These are phyloP conservation scores for Protosalanx chinensis DNA, from an alignment of 2,797 vertebrate species.

Conservation along the genomic window DNA sequence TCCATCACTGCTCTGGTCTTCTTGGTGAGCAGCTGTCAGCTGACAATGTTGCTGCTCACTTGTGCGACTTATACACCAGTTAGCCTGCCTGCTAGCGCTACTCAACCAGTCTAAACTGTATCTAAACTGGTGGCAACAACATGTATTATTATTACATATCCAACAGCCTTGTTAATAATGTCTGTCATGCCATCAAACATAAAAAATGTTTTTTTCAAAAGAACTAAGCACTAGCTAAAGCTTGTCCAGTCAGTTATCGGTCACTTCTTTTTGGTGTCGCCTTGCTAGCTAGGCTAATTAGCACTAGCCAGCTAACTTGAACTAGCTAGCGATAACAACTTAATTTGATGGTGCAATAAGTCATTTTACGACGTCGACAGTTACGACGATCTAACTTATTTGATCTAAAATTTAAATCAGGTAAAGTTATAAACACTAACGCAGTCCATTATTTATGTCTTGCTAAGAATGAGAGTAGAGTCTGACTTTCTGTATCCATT, in stretches of 20 bases:
- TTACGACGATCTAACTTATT: too few relatives aligned
- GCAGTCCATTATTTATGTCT: not conserved
- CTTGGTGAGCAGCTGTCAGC: constrained; percentile 67
- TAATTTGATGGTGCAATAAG: not conserved
- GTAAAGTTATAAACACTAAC: not conserved
- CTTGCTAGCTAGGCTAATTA: not conserved
- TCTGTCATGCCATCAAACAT: not conserved
- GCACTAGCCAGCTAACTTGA: not conserved
- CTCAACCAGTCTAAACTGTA: constrained; percentile 25
- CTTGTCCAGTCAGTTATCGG: not conserved
- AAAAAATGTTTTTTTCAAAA: not conserved
- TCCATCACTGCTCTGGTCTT: constrained; percentile 77
- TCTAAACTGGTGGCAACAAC: not conserved
- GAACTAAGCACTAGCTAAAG: not conserved
- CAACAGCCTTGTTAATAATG: too few relatives aligned
- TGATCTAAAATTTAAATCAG: not conserved
- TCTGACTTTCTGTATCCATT: not conserved
- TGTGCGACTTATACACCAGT: not conserved
- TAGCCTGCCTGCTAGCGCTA: constrained; percentile 44
- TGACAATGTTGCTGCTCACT: constrained; percentile 61
- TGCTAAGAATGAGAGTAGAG: not conserved
- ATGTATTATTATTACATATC: not conserved
- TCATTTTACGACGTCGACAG: not conserved
- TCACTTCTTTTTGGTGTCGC: not conserved
- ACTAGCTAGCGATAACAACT: not conserved